Evolutionary conservation across 2,113 vertebrate genomes (phyloP).

Genomic region (Mustelus asterias): DNA sequence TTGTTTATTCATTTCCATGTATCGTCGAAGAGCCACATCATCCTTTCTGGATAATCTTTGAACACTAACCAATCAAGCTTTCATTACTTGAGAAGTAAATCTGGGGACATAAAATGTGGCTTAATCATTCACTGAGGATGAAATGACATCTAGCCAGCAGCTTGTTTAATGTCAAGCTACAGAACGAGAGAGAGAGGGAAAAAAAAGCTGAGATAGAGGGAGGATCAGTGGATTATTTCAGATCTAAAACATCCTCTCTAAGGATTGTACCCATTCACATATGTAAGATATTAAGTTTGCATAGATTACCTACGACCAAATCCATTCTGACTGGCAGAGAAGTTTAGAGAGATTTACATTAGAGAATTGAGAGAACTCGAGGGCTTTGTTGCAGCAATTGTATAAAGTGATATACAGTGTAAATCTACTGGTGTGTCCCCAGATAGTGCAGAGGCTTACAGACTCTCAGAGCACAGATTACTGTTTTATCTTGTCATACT

Average conservation of each 20-base stretch:
- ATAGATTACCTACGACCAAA: constrained; percentile 54
- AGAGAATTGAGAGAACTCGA: constrained; percentile 59
- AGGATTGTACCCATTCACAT: constrained; percentile 51
- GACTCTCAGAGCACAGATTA: constrained; percentile 72
- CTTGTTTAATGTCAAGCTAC: constrained; percentile 48
- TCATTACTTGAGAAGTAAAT: constrained; percentile 58
- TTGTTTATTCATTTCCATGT: constrained; percentile 59
- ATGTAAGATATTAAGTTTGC: constrained; percentile 58
- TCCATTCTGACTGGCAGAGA: constrained; percentile 60
- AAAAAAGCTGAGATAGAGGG: constrained; percentile 59
- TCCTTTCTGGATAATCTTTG: constrained; percentile 65
- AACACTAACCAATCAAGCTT: constrained; percentile 58
- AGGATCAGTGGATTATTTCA: constrained; percentile 77
- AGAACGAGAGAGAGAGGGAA: constrained; percentile 43
- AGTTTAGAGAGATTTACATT: constrained; percentile 70
- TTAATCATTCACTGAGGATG: constrained; percentile 53
- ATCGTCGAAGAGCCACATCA: constrained; percentile 55
- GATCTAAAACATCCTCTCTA: constrained; percentile 61
- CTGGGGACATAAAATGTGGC: constrained; percentile 60
- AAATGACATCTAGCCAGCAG: constrained; percentile 66
- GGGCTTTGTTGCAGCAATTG: constrained; percentile 79
- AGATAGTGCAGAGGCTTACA: constrained; percentile 65
- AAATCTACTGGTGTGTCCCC: constrained; percentile 69
- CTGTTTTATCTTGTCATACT: constrained; percentile 96
- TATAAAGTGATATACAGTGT: constrained; percentile 77